These are phyloP conservation scores for Schmidtea mediterranea DNA, from an alignment of 1,140 invertebrate species.

Conservation along the genomic window DNA sequence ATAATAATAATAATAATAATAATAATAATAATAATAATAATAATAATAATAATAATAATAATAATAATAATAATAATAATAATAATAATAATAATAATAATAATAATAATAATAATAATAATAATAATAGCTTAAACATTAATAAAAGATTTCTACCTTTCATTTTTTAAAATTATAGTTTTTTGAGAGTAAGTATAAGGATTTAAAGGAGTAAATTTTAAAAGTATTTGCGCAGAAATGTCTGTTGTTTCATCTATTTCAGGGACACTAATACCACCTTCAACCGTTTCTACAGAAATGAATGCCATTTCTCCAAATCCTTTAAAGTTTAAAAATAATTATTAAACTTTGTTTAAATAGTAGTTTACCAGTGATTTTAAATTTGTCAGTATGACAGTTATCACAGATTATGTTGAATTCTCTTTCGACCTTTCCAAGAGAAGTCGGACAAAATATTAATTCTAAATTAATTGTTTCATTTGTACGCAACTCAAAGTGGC, in stretches of 20 bases:
- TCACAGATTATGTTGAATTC: slow-evolving; percentile 23
- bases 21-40: too few species aligned
- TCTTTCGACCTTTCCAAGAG: slow-evolving; percentile 13
- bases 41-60: too few species aligned
- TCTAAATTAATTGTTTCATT: slow-evolving; percentile 18
- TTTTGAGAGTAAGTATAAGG: slow-evolving; percentile 22
- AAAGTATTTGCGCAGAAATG: slow-evolving; percentile 15
- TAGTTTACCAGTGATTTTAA: slow-evolving; percentile 17
- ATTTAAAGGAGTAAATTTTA: slow-evolving; percentile 21
- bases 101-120: too few species aligned
- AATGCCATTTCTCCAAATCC: slow-evolving; percentile 17
- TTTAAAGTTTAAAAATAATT: slow-evolving; percentile 7
- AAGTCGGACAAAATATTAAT: slow-evolving; percentile 17
- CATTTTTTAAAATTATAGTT: slow-evolving; percentile 14
- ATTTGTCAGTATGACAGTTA: slow-evolving; percentile 23
- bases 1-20: too few species aligned
- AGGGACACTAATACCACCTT: slow-evolving; percentile 13
- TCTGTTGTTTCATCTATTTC: slow-evolving; percentile 16
- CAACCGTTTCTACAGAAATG: slow-evolving; percentile 15
- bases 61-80: too few species aligned
- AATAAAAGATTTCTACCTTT: too few species aligned
- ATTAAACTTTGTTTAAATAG: too few species aligned
- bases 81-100: too few species aligned
- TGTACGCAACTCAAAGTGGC: slow-evolving; percentile 17
- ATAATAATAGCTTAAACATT: too few species aligned